Base-by-base conservation (phyloP, 2,888 invertebrate genomes). In the Elegia similella region DNA sequence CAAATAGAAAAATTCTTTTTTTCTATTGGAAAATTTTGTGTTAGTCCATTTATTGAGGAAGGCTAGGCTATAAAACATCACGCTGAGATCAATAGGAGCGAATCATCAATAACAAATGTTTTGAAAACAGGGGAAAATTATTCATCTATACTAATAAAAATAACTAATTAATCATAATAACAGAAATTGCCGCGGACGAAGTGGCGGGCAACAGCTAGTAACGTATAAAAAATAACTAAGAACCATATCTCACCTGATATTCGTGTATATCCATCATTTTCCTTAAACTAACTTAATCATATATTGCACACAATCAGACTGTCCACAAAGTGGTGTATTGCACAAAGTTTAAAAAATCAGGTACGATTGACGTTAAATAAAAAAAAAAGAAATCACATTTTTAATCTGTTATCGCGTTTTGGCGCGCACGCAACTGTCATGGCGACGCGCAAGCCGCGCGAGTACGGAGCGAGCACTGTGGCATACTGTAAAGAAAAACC, bases 301-400 rank as follows among this genome's bases (percentile, higher is more conserved):
- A 73, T 85, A 86, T 90, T 90, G 90, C 90, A 91, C 90, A 67
- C 59, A 71, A 58, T 84, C 84, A 84, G 88, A 88, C 88, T 84
- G 81, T 76, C 86, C 88, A 88, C 23, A 60, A 59, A 67, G 76
- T 77, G 85, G 77, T 71, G 71, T 89, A 89, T 89, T 89, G 88
- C 88, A 89, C 88, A 72, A 66, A 70, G 5, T 63, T 63, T 63
- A 72, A 66, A 62, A 68, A 69, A 70, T 82, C 85, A 85, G 86
- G 85, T 86, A 86, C 85, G 68, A 59, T 63, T 65, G 60, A 65
- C 70, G 68, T 67, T 63, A 58, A 59, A 62, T 62, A 62, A 62
- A 59, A 16, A 16, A 50, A 34, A 34, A 34, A 50, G 64, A 60
- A 59, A 69, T 75, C 68, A 73, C 73, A 75, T 75, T 67, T 67